These are phyloP conservation scores for Furcula furcula DNA, from an alignment of 2,888 invertebrate genomes.

Conservation along the genomic window DNA sequence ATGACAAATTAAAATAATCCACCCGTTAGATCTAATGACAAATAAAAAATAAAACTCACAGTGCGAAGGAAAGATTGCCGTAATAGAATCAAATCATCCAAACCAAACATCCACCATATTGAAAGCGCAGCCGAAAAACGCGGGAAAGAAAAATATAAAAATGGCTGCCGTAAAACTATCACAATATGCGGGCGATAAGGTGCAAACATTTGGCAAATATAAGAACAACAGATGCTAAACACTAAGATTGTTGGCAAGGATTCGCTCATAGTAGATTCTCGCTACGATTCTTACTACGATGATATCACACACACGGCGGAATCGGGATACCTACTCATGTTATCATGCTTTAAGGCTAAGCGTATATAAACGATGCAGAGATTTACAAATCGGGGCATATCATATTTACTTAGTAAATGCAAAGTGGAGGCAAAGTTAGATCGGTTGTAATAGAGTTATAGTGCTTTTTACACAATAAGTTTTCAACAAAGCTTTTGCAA, in stretches of 20 bases:
- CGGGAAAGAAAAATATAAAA: conserved; percentile 53
- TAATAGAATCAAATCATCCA: conserved; percentile 32
- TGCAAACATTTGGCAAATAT: conserved; percentile 72
- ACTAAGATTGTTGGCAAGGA: conserved; percentile 67
- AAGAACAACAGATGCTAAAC: conserved; percentile 66
- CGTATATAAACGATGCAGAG: conserved; percentile 26
- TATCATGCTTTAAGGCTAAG: no score
- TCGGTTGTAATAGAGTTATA: no score
- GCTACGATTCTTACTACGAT: conserved; percentile 31
- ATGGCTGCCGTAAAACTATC: conserved; percentile 61
- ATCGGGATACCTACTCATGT: no score
- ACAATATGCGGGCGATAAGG: conserved; percentile 57
- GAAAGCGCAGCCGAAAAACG: conserved; percentile 39
- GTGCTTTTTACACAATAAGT: no score
- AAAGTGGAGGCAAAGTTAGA: no score
- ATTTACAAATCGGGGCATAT: conserved; percentile 29
- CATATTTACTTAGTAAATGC: no score
- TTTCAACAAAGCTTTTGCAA: no score
- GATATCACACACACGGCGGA: no score
- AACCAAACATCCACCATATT: conserved; percentile 48
- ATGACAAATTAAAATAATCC: conserved; percentile 1
- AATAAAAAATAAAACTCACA: no score
- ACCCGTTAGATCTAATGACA: conserved; percentile 10
- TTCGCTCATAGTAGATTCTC: conserved; percentile 44
- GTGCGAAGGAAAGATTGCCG: no score